Evolutionary conservation across 2,113 vertebrate species (phyloP).

Genomic region (Diglossa brunneiventris): DNA sequence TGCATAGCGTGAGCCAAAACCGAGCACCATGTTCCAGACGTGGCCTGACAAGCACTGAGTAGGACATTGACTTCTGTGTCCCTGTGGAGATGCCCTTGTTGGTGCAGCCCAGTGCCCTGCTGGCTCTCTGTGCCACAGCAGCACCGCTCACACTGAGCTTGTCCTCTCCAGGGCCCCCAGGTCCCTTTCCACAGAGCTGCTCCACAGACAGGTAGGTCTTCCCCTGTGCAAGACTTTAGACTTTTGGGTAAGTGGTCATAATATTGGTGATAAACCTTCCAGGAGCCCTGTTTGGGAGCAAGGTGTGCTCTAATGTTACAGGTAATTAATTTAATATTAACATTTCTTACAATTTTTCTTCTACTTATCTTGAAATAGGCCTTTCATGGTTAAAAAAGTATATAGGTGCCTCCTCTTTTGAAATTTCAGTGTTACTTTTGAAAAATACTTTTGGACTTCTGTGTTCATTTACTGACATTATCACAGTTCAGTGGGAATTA

Average conservation of each 20-base stretch:
- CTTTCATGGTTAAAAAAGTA: neutral
- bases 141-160: neutral
- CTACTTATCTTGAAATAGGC: neutral
- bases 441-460: neutral
- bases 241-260: neutral
- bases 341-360: neutral
- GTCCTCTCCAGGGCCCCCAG: neutral
- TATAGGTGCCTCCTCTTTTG: neutral
- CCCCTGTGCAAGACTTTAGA: neutral
- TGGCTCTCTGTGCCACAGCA: neutral
- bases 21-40: neutral
- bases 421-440: neutral
- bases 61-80: neutral
- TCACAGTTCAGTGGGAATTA: neutral
- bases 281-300: neutral
- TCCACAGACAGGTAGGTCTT: neutral
- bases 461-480: neutral
- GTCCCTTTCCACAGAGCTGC: neutral
- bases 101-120: accelerated
- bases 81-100: neutral
- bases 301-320: neutral
- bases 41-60: neutral
- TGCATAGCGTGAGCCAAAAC: neutral
- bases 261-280: neutral
- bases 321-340: neutral